Percentiles rank a stretch among this genome's conserved stretches.
These are phyloP conservation scores for Carcharodon carcharias DNA, from an alignment of 2,797 vertebrate genomes.

Conservation along the genomic window DNA sequence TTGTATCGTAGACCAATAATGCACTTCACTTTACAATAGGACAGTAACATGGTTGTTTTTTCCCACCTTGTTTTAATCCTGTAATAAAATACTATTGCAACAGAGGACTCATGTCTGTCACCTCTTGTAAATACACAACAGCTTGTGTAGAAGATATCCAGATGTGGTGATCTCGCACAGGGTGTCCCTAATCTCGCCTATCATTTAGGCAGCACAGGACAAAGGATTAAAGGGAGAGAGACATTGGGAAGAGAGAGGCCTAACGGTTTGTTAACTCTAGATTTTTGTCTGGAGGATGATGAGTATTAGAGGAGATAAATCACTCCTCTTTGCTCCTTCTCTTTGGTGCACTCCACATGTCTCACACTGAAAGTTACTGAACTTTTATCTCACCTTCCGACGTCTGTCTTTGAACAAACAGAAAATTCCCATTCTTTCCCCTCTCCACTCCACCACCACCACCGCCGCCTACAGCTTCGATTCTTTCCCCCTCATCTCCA, in stretches of 20 bases:
- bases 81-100: constrained; percentile 30
- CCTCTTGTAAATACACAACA: neutral
- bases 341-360: neutral
- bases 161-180: neutral
- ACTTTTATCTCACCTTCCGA: neutral
- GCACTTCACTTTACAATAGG: constrained; percentile 20
- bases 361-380: neutral
- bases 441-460: too few species aligned
- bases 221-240: neutral
- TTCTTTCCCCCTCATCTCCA: neutral
- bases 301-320: neutral
- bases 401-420: neutral
- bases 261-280: neutral
- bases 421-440: neutral
- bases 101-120: neutral
- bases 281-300: neutral
- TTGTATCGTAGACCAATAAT: neutral
- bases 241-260: neutral
- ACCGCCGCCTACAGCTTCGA: too few species aligned
- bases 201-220: neutral
- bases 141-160: neutral
- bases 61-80: neutral
- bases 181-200: neutral
- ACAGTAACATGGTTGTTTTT: constrained; percentile 19
- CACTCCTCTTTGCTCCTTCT: neutral